Conservation (phyloP, 2,888 invertebrate species). For the Ferrisia virgata region DNA sequence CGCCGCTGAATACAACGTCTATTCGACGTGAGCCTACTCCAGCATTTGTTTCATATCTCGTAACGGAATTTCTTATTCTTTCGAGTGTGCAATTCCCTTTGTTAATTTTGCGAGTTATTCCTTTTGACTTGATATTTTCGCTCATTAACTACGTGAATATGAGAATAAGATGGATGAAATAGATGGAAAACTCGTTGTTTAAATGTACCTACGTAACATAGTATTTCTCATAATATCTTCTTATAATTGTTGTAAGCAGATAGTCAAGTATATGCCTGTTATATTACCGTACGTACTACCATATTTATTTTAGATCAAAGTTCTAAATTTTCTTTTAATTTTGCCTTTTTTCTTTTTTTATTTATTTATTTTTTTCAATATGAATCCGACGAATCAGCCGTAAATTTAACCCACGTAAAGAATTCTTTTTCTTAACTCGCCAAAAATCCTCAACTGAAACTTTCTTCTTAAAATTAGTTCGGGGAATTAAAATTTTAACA, state of each 20-base stretch:
- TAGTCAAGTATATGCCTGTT: not conserved
- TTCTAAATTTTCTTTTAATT: not conserved
- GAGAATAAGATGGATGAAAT: not conserved
- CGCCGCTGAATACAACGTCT: not conserved
- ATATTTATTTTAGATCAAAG: not conserved
- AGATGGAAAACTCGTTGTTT: not conserved
- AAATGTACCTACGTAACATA: not conserved
- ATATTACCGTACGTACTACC: not conserved
- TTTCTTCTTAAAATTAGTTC: not conserved
- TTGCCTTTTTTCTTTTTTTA: not conserved
- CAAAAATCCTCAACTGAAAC: not conserved
- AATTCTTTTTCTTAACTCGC: not conserved
- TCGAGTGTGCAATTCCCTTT: not conserved
- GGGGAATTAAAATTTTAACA: not conserved
- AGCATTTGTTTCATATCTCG: not conserved
- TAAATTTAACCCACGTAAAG: not conserved
- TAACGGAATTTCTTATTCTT: not conserved
- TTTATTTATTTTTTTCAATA: not conserved
- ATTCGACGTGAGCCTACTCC: not conserved
- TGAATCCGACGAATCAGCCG: not conserved
- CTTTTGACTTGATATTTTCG: constrained; percentile 11
- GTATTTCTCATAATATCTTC: not conserved
- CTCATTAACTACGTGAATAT: not conserved
- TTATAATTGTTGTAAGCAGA: not conserved
- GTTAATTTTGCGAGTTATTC: not conserved